Base-by-base conservation (phyloP, 2,797 vertebrate species). In the Psittacula echo region DNA sequence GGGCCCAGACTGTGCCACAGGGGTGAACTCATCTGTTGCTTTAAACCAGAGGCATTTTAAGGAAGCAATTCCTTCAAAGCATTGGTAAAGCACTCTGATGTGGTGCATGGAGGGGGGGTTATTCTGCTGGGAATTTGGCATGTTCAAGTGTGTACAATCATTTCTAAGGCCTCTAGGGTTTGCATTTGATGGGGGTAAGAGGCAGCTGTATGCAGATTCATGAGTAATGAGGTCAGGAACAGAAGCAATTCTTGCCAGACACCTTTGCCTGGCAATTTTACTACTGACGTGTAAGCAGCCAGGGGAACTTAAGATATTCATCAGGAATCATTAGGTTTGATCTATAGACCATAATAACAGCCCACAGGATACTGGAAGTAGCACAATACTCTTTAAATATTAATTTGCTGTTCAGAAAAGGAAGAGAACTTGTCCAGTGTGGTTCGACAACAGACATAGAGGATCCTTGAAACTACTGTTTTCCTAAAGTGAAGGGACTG, bases 11-110 rank as follows among this genome's bases (percentile, higher is more conserved):
- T 76, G 37, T 45, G 74, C 74, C 78, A 74, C 4, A 21, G 21
- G 12, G 6, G 47, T 93, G 78, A 94, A 94, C 65, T 88, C 68
- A 87, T 86, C 29, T 90, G 47, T 83, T 94, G 41, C 81, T 85
- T 90, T 95, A 92, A 95, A 95, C 60, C 56, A 83, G 89, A 93
- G 81, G 67, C 72, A 83, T 93, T 92, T 89, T 87, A 89, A 95
- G 90, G 81, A 93, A 90, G 72, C 3, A 4, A 80, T 90, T 92
- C 93, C 65, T 96, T 95, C 88, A 95, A 94, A 95, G 86, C 37
- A 42, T 14, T n/a, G 41, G 26, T 64, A 74, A 89, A 89, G 39
- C 0, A 1, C 78, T 96, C 72, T 90, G 78, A 92, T 75, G 89
- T 95, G 88, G 84, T 82, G n/a, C 0, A 0, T 32, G 65, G 30